These are phyloP conservation scores for Hemaris fuciformis DNA, from an alignment of 2,888 invertebrate species.

Conservation along the genomic window DNA sequence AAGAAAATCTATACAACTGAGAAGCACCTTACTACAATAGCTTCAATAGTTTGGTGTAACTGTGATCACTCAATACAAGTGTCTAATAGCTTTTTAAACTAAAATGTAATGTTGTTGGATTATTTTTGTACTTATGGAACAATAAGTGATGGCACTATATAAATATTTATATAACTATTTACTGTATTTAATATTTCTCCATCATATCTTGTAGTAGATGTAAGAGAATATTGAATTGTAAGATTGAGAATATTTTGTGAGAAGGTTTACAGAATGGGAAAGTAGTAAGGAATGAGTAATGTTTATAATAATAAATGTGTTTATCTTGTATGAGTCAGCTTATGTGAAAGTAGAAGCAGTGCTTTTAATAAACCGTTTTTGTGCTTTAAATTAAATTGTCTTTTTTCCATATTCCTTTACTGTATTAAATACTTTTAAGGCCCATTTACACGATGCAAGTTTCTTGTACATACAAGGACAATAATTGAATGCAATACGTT, in stretches of 20 bases:
- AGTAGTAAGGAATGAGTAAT: slow-evolving; percentile 28
- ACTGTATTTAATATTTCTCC: slow-evolving; percentile 15
- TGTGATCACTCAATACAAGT: slow-evolving; percentile 39
- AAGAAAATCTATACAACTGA: neutral
- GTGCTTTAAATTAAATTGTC: slow-evolving; percentile 42
- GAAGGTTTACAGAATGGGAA: slow-evolving; percentile 48
- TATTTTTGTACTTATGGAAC: slow-evolving; percentile 41
- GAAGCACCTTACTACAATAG: neutral
- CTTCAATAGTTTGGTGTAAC: slow-evolving; percentile 30
- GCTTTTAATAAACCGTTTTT: slow-evolving; percentile 56
- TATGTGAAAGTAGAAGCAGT: slow-evolving; percentile 54
- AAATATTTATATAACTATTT: slow-evolving; percentile 3
- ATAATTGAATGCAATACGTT: no score
- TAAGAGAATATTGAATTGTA: slow-evolving; percentile 27
- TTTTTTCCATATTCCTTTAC: no score
- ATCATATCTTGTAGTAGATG: slow-evolving; percentile 33
- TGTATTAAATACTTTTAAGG: no score
- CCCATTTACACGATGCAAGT: no score
- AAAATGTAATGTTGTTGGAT: slow-evolving; percentile 27
- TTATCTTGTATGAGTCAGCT: slow-evolving; percentile 37
- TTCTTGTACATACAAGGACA: no score
- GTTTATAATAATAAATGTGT: slow-evolving; percentile 20
- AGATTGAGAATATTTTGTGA: slow-evolving; percentile 61
- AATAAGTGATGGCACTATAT: slow-evolving; percentile 21
- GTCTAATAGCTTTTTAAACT: slow-evolving; percentile 31